Percentiles rank a stretch among this genome's conserved stretches.
phyloP scores from a whole-genome alignment of 2,888 invertebrate species.

The Polymixis flavicincta region DNA sequence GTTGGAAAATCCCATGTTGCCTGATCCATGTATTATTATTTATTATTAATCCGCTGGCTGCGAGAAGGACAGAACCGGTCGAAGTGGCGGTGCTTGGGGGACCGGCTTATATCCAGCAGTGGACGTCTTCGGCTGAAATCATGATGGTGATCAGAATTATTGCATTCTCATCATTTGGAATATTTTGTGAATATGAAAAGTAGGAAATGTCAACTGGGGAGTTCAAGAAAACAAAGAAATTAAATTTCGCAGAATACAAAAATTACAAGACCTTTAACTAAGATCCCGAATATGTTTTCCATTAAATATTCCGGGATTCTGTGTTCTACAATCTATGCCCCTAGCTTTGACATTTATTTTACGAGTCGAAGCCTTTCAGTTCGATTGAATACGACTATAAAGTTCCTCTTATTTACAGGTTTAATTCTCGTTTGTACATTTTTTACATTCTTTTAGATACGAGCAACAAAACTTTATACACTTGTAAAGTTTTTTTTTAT shows the following conservation, averaged over 20 bases:
- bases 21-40: neutral
- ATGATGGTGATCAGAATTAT: slow-evolving; percentile 5
- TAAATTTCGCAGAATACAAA: slow-evolving; percentile 2
- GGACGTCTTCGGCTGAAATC: neutral
- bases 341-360: neutral
- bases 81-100: neutral
- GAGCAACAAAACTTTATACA: neutral
- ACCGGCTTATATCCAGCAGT: neutral
- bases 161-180: neutral
- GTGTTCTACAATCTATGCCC: neutral
- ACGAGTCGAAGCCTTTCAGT: neutral
- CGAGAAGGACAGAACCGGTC: neutral
- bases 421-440: neutral
- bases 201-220: neutral
- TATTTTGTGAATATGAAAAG: neutral
- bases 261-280: neutral
- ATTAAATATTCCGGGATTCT: neutral
- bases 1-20: neutral
- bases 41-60: neutral
- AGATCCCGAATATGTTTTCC: neutral
- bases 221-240: neutral
- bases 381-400: neutral
- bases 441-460: neutral
- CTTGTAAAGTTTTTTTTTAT: neutral
- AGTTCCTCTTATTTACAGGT: neutral